These are phyloP conservation scores for Lagorchestes hirsutus DNA, from an alignment of 2,797 vertebrate genomes.

Conservation along the genomic window DNA sequence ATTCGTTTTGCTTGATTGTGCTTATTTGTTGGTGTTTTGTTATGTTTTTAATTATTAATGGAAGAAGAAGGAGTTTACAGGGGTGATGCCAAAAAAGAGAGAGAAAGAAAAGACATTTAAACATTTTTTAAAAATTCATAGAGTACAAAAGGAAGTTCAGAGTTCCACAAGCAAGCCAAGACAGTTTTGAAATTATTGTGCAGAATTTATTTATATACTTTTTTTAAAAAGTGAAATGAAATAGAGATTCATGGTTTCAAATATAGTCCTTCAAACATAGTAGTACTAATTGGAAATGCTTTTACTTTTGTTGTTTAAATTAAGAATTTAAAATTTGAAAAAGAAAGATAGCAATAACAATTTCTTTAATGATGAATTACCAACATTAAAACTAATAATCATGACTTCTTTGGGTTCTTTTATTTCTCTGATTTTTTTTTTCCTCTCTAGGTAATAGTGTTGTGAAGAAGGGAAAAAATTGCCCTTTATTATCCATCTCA, in stretches of 20 bases:
- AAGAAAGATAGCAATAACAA: conserved; percentile 33
- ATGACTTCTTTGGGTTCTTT: conserved; percentile 22
- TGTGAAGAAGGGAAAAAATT: neutral
- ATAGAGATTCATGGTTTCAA: neutral
- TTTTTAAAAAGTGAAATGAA: neutral
- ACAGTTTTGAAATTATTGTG: neutral
- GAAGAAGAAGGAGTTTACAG: neutral
- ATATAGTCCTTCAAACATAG: neutral
- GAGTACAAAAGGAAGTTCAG: neutral
- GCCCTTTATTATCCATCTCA: conserved; percentile 35
- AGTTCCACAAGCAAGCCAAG: neutral
- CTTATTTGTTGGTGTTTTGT: neutral
- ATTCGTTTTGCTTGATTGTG: neutral
- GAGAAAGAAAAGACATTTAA: neutral
- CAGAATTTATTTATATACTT: neutral
- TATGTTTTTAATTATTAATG: neutral
- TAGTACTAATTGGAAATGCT: neutral
- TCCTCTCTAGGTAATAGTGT: neutral
- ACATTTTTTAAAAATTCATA: neutral
- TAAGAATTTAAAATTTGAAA: neutral
- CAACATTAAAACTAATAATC: conserved; percentile 3
- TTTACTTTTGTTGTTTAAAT: neutral
- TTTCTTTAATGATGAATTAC: conserved; percentile 40
- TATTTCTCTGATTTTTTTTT: neutral
- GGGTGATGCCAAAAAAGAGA: neutral